Base-by-base conservation (phyloP, 2,888 invertebrate genomes). In the Acrobasis consociella region DNA sequence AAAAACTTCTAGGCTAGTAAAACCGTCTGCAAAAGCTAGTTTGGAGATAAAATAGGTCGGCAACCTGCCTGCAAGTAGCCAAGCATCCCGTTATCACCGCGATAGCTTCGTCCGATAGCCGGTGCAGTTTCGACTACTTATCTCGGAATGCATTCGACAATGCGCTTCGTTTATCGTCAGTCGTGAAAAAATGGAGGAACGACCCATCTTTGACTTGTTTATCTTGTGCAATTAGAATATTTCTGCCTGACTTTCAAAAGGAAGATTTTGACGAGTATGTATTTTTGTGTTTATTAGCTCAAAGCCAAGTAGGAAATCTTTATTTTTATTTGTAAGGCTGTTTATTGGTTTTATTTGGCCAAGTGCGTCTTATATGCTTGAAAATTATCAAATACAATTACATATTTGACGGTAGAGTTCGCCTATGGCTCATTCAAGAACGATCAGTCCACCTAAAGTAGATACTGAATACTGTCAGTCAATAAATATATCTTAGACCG, bases 111-210 rank as follows among this genome's bases (percentile, higher is more conserved):
- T 72, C 74, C 76, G 85, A 86, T 88, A 86, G 72, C 74, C 79
- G 75, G 78, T 85, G 83, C 84, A 82, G 79, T 81, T 73, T 78
- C 66, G 70, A 71, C 69, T 67, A 68, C 80, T 85, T 90, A 90
- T 89, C 85, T 82, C 75, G 75, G 77, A 81, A 85, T 88, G 87
- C 87, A 89, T 81, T 87, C 74, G 73, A 75, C 75, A 75, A 76
- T 82, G 81, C 77, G 79, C 76, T 74, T 77, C 79, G 77, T 76
- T 81, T 82, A 80, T 79, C 77, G 75, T 55, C 76, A 72, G 78
- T 80, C 80, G 82, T 83, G 66, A 76, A 85, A 83, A 80, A 80
- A 75, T 73, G 53, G 65, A 60, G 69, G 69, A 71, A 68, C 67
- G 64, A 67, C 65, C 72, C 72, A 69, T 62, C 68, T 71, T 66